Evolutionary conservation across 2,113 vertebrate species (phyloP).

Genomic region (Acanthochromis polyacanthus): DNA sequence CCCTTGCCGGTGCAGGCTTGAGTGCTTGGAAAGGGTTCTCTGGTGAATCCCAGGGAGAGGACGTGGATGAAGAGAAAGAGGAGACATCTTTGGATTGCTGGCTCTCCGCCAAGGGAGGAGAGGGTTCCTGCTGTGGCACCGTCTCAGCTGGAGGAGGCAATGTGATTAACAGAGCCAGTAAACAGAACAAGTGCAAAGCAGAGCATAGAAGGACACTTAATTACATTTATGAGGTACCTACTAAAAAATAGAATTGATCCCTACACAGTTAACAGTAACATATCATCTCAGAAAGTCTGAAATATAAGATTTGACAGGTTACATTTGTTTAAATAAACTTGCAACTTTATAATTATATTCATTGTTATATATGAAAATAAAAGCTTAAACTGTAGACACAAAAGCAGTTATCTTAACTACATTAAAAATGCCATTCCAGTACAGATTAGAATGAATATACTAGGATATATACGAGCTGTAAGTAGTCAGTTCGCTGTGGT

Average conservation of each 20-base stretch:
- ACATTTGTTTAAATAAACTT: too few species aligned
- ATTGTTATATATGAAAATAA: background rate
- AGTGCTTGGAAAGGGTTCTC: slow-evolving; percentile 81
- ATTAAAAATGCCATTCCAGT: background rate
- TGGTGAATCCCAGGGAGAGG: slow-evolving; percentile 82
- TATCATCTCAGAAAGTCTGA: background rate
- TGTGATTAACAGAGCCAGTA: slow-evolving; percentile 76
- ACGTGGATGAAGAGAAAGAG: slow-evolving; percentile 73
- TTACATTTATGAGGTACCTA: background rate
- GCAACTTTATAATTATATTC: background rate
- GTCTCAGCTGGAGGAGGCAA: slow-evolving; percentile 81
- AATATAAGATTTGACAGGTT: too few species aligned
- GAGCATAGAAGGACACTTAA: slow-evolving; percentile 4
- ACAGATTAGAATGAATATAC: background rate
- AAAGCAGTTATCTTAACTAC: background rate
- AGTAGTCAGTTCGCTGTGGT: background rate
- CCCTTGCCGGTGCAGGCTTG: slow-evolving; percentile 75
- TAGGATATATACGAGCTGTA: background rate
- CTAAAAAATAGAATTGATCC: background rate
- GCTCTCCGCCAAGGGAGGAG: slow-evolving; percentile 62
- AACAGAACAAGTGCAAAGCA: slow-evolving; percentile 57
- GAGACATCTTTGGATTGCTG: slow-evolving; percentile 68
- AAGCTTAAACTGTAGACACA: background rate
- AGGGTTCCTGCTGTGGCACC: slow-evolving; percentile 74
- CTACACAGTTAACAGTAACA: background rate